phyloP scores from a whole-genome alignment of 2,113 vertebrate species.

The Cavia porcellus region DNA sequence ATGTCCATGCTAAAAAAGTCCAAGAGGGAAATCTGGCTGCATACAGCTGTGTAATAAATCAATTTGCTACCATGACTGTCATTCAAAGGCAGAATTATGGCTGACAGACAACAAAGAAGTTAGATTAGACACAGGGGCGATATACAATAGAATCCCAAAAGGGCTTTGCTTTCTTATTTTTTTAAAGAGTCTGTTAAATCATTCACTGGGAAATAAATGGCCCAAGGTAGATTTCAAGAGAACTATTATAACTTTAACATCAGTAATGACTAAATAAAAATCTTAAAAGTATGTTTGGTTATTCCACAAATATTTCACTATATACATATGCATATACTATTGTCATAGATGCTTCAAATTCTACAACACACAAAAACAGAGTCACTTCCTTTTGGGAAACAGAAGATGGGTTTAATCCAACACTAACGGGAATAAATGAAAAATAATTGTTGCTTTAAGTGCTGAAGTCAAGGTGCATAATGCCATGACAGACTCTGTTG shows the following conservation, averaged over 20 bases:
- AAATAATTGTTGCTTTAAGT: background rate
- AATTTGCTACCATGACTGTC: constrained; percentile 33
- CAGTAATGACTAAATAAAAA: constrained; percentile 20
- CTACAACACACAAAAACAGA: background rate
- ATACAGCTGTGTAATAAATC: constrained; percentile 57
- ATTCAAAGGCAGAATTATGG: constrained; percentile 22
- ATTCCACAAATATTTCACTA: background rate
- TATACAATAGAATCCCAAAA: constrained; percentile 59
- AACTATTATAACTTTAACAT: constrained; percentile 30
- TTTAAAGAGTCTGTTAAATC: constrained; percentile 68
- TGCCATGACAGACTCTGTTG: background rate
- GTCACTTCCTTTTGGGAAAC: background rate
- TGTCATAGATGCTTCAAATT: background rate
- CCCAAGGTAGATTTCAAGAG: constrained; percentile 60
- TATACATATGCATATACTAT: background rate
- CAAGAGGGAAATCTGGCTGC: constrained; percentile 55
- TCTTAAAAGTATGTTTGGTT: constrained; percentile 4
- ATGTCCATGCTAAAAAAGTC: constrained; percentile 21
- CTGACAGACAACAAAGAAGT: background rate
- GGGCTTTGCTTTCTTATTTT: constrained; percentile 44
- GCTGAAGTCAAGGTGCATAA: background rate
- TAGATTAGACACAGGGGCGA: background rate
- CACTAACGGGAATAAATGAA: background rate
- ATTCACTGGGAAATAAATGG: constrained; percentile 70
- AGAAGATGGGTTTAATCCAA: background rate